phyloP scores from a whole-genome alignment of 2,113 vertebrate species.

The Solea solea region DNA sequence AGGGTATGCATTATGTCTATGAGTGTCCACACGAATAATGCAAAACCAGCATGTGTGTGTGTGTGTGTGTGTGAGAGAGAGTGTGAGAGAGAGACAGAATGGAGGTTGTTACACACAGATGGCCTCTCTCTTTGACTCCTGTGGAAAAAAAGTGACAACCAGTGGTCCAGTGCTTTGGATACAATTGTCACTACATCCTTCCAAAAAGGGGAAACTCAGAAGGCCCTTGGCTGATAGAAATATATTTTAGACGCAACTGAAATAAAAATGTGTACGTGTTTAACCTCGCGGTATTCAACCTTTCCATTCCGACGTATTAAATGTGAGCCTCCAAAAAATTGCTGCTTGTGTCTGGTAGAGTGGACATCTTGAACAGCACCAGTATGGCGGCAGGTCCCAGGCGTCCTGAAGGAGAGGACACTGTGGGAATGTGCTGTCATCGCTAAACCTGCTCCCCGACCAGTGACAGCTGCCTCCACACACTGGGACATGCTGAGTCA shows the following conservation, averaged over 20 bases:
- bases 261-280: too few species aligned
- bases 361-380: conserved; percentile 21
- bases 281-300: too few species aligned
- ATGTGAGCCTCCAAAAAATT: not conserved
- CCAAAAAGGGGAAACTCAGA: too few species aligned
- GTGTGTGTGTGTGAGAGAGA: too few species aligned
- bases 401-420: conserved; percentile 20
- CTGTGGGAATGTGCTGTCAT: conserved; percentile 18
- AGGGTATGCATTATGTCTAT: too few species aligned
- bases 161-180: too few species aligned
- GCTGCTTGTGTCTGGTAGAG: conserved; percentile 14
- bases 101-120: conserved; percentile 72
- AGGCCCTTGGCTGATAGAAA: not conserved
- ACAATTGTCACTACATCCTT: too few species aligned
- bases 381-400: conserved; percentile 29
- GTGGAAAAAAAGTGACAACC: conserved; percentile 33
- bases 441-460: conserved; percentile 16
- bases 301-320: not conserved
- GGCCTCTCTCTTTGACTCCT: conserved; percentile 70
- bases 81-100: too few species aligned
- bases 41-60: too few species aligned
- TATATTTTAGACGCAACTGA: too few species aligned
- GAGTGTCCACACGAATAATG: too few species aligned
- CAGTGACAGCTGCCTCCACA: conserved; percentile 65
- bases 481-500: conserved; percentile 51